These are phyloP conservation scores for Petroica traversi DNA, from an alignment of 2,113 vertebrate species.

Conservation along the genomic window DNA sequence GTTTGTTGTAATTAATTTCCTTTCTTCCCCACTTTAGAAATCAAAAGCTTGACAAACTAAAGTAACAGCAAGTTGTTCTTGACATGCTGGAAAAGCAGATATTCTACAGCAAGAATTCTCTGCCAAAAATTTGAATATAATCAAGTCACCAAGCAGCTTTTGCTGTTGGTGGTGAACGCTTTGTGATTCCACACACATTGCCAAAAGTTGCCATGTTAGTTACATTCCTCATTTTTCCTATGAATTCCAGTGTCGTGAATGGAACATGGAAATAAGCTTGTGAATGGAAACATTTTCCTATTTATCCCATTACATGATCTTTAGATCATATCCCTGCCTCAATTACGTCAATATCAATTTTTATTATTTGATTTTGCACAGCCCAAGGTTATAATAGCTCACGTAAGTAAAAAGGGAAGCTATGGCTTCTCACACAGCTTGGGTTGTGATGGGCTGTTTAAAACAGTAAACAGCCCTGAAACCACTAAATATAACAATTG, in stretches of 20 bases:
- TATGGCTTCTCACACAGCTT: neutral
- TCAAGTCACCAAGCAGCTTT: neutral
- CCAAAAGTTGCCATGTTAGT: neutral
- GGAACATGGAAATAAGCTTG: neutral
- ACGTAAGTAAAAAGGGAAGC: neutral
- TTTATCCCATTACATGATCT: neutral
- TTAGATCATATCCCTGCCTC: neutral
- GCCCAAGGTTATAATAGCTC: neutral
- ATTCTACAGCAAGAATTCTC: neutral
- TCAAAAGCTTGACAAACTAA: neutral
- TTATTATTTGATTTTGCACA: neutral
- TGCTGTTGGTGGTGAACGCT: neutral
- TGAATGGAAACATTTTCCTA: neutral
- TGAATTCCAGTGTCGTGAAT: neutral
- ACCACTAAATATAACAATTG: neutral
- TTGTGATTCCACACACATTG: neutral
- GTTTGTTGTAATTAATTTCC: neutral
- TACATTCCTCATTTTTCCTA: neutral
- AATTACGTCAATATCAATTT: neutral
- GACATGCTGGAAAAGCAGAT: neutral
- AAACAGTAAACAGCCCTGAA: neutral
- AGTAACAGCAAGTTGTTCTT: neutral
- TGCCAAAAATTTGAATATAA: neutral
- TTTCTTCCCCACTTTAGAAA: neutral
- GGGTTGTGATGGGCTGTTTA: neutral